These are phyloP conservation scores for Molossus alvarezi DNA, from an alignment of 2,797 vertebrate species.

Conservation along the genomic window DNA sequence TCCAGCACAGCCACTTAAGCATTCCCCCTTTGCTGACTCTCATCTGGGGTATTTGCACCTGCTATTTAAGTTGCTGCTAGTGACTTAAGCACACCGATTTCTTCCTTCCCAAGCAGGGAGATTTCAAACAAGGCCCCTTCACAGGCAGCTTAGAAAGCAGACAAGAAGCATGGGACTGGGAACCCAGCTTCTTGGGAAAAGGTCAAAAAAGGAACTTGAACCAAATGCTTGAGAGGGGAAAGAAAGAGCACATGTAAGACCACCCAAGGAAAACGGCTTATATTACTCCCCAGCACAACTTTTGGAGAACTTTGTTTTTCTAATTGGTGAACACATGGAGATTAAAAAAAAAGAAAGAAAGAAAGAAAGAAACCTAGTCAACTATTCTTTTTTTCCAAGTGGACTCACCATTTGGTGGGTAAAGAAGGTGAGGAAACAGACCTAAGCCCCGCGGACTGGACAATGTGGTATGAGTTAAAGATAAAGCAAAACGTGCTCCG, in stretches of 20 bases:
- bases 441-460: slow-evolving; percentile 19
- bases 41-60: slow-evolving; percentile 10
- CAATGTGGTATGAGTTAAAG: slow-evolving; percentile 35
- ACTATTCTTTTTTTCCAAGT: neutral
- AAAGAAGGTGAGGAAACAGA: slow-evolving; percentile 69
- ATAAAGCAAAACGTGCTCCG: slow-evolving; percentile 20
- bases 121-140: slow-evolving; percentile 18
- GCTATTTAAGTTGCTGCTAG: neutral
- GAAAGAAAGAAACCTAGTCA: neutral
- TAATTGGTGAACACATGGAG: slow-evolving; percentile 31
- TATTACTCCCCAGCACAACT: neutral
- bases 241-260: neutral
- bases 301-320: neutral
- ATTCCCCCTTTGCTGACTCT: neutral
- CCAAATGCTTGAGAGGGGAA: neutral
- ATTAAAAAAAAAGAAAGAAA: too few species aligned
- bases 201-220: neutral
- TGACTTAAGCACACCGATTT: neutral
- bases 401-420: slow-evolving; percentile 34
- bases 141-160: neutral
- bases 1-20: neutral
- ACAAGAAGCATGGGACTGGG: neutral
- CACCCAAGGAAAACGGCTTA: slow-evolving; percentile 72
- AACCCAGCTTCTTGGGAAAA: neutral
- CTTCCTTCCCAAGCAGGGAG: slow-evolving; percentile 17